Base-by-base conservation (phyloP, 2,888 invertebrate genomes). In the Agrotis exclamationis region DNA sequence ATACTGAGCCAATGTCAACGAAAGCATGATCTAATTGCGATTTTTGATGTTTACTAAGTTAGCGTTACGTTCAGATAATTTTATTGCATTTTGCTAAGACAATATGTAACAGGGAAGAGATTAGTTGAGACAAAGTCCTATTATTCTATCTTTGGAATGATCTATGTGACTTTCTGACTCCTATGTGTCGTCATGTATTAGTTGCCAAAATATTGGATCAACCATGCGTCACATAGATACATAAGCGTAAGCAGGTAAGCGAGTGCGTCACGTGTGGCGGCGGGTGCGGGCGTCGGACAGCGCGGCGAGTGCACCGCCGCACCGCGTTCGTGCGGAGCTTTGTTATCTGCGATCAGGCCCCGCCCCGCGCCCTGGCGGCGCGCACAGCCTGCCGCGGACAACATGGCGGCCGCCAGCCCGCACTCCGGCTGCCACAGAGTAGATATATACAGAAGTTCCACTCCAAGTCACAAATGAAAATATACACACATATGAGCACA, bases 271-370 rank as follows among this genome's bases (percentile, higher is more conserved):
- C 69, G 28, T 63, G 67, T 47, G 63, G 24, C 54, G 48, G 48
- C 63, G 50, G 60, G 70, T 65, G 63, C 66, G 71, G 74, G 62
- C 68, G 70, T 63, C 62, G 72, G 60, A 28, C 33, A 53, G 72
- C 48, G 69, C 71, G 47, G 74, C 47, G 70, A 33, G 56, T 56
- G 56, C 56, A 56, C 63, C 53, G 72, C 70, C 72, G 69, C 65
- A 71, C 51, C 67, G 68, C 57, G 81, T 76, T 65, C 68, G 76
- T 85, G 84, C 79, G 75, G 91, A 91, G 93, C 90, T 93, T 93
- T 90, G 92, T 93, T 96, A 95, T 95, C 95, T 93, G 90, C 74
- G 86, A 92, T 92, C 93, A 88, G 87, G 91, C 88, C 87, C 90
- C 91, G 92, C 92, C 91, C 89, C 86, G 83, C 69, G 85, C 79